Conservation (phyloP, 2,888 invertebrate genomes). For the Xestia xanthographa region DNA sequence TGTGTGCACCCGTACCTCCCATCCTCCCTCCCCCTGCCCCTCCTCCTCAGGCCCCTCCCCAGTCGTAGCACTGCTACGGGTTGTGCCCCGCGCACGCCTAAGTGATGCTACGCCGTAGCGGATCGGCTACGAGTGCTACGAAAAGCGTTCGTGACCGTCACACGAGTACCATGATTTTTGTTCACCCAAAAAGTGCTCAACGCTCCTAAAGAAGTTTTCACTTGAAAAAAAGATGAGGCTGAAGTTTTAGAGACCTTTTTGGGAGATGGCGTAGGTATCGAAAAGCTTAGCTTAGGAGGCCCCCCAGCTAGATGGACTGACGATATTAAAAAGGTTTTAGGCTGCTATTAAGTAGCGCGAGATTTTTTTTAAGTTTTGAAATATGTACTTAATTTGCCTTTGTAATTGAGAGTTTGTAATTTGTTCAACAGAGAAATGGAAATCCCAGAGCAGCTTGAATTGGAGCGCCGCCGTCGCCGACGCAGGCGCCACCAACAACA, state of each 20-base stretch:
- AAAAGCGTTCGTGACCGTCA: too few relatives aligned
- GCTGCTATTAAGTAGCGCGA: neutral
- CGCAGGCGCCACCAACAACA: slow-evolving; percentile 76
- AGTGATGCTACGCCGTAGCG: too few relatives aligned
- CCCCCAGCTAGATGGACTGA: neutral
- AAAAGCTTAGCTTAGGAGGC: neutral
- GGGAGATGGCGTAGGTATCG: neutral
- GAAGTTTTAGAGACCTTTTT: neutral
- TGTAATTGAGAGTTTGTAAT: neutral
- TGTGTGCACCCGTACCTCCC: too few relatives aligned
- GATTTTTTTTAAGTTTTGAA: neutral
- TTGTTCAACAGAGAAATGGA: slow-evolving; percentile 74
- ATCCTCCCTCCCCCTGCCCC: too few relatives aligned
- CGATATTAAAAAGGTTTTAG: neutral
- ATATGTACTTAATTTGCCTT: too few relatives aligned
- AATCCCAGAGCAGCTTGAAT: slow-evolving; percentile 84
- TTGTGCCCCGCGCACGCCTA: too few relatives aligned
- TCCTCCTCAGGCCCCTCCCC: too few relatives aligned
- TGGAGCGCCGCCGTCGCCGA: slow-evolving; percentile 84
- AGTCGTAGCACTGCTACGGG: too few relatives aligned
- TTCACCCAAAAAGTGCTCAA: too few relatives aligned
- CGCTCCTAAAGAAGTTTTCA: too few relatives aligned
- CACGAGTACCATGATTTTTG: too few relatives aligned
- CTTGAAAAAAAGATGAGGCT: neutral
- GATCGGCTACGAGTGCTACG: too few relatives aligned